Evolutionary conservation across 2,888 invertebrate genomes (phyloP).

Genomic region (Lasioglossum malachurum): DNA sequence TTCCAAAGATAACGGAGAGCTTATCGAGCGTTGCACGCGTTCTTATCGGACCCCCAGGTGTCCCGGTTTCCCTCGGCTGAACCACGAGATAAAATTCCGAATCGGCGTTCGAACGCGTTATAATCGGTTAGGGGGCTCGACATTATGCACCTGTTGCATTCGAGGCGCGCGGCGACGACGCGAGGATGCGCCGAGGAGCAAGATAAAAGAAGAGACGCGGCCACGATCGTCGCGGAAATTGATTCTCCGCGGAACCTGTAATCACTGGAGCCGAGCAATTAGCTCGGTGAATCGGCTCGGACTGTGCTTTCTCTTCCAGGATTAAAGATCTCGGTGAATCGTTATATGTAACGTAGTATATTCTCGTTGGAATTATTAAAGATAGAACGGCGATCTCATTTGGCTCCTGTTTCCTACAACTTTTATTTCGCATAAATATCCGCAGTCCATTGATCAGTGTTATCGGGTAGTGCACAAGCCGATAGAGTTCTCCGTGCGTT

Average conservation of each 20-base stretch:
- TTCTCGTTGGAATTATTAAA: neutral
- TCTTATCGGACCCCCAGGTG: neutral
- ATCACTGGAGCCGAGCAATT: constrained; percentile 18
- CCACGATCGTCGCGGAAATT: constrained; percentile 18
- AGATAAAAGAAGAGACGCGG: constrained; percentile 44
- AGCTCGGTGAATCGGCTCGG: constrained; percentile 6
- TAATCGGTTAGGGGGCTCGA: constrained; percentile 28
- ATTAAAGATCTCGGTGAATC: neutral
- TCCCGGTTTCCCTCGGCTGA: neutral
- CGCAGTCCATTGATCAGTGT: no score
- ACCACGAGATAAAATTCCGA: constrained; percentile 22
- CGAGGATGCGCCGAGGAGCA: constrained; percentile 6
- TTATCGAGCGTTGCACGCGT: neutral
- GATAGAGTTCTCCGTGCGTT: neutral
- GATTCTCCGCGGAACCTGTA: constrained; percentile 2
- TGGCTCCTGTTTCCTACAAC: no score
- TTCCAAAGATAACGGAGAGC: neutral
- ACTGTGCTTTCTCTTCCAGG: constrained; percentile 30
- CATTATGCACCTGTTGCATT: constrained; percentile 64
- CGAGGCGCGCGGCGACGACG: neutral
- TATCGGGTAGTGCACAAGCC: neutral
- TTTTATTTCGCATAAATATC: no score
- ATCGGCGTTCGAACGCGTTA: constrained; percentile 26
- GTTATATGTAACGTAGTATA: neutral
- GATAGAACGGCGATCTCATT: neutral